phyloP scores from a whole-genome alignment of 2,797 vertebrate genomes.

The Neoniphon sammara region DNA sequence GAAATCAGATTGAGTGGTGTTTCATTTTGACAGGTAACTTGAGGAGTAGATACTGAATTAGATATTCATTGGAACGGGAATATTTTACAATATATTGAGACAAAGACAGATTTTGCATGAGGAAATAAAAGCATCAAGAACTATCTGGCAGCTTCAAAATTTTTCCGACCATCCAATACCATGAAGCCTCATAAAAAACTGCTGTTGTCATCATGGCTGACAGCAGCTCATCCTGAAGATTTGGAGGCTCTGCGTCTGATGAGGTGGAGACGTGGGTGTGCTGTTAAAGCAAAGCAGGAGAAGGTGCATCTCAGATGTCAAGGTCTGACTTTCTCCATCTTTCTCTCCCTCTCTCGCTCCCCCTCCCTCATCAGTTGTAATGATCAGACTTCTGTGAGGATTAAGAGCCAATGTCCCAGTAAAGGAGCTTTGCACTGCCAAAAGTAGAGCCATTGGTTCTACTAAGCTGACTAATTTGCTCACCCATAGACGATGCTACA shows the following conservation, averaged over 20 bases:
- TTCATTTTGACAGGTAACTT: no score
- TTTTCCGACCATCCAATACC: constrained; percentile 1
- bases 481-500: constrained; percentile 58
- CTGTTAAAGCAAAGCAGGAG: no score
- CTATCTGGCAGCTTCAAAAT: constrained; percentile 7
- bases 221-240: constrained; percentile 8
- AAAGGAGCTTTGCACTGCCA: constrained; percentile 78
- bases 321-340: background rate
- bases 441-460: constrained; percentile 74
- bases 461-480: constrained; percentile 79
- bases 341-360: background rate
- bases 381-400: constrained; percentile 73
- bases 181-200: constrained; percentile 4
- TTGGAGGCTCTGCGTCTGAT: constrained; percentile 25
- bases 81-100: background rate
- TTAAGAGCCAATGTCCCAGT: constrained; percentile 76
- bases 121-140: background rate
- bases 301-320: background rate
- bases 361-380: constrained; percentile 65
- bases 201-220: constrained; percentile 3
- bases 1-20: no score
- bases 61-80: background rate
- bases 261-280: constrained; percentile 10
- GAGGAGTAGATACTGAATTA: background rate
- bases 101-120: background rate